Conservation (phyloP, 1,140 invertebrate species). For the Anthonomus grandis region DNA sequence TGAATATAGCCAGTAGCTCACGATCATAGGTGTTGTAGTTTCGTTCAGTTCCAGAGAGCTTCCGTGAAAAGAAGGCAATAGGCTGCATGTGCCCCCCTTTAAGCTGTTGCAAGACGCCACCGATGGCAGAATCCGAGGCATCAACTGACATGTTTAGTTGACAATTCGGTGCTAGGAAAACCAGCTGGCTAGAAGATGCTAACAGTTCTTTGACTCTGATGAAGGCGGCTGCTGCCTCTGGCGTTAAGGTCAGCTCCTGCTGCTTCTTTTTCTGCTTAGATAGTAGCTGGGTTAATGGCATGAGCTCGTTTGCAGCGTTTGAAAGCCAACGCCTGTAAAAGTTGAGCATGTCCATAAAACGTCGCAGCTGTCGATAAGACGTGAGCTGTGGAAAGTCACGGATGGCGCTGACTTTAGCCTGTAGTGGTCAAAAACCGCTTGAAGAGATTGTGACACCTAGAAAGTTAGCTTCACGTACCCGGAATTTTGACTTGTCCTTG, state of each 20-base stretch:
- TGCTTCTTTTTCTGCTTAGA: background rate
- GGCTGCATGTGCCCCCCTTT: too few relatives aligned
- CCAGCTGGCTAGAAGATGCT: slow-evolving; percentile 33
- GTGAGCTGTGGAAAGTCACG: background rate
- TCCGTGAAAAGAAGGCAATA: too few relatives aligned
- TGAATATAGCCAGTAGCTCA: too few relatives aligned
- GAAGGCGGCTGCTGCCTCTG: background rate
- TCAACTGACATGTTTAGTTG: background rate
- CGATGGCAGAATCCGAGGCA: background rate
- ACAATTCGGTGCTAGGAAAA: background rate
- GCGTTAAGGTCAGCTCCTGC: background rate
- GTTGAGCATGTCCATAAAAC: slow-evolving; percentile 36
- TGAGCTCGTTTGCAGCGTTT: background rate
- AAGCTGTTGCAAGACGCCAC: too few relatives aligned
- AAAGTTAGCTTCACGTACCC: slow-evolving; percentile 31
- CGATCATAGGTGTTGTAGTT: too few relatives aligned
- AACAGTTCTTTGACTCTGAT: background rate
- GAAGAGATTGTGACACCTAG: slow-evolving; percentile 37
- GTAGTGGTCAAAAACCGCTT: slow-evolving; percentile 36
- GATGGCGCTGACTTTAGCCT: slow-evolving; percentile 10
- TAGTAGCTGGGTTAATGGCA: background rate
- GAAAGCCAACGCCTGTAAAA: background rate
- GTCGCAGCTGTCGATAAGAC: slow-evolving; percentile 29
- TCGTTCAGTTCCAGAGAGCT: too few relatives aligned
- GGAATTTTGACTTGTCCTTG: slow-evolving; percentile 36